A percentile compares a stretch with the other conserved stretches of the same genome.
Conservation (phyloP, 2,888 invertebrate species). For the Harpalus rubripes region DNA sequence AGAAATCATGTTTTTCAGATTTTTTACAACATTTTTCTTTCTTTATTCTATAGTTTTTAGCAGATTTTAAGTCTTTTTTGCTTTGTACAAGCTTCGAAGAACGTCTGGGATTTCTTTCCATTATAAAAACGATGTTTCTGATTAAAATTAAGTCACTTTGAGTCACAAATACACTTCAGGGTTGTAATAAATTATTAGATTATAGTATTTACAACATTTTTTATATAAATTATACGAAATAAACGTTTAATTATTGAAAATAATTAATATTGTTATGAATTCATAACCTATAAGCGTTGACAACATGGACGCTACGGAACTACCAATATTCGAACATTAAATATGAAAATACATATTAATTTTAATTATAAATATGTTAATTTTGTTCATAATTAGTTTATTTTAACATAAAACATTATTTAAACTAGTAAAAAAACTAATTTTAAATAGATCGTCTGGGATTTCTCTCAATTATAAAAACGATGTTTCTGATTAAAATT, state of each 20-base stretch:
- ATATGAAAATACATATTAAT: not conserved
- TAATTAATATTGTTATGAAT: not conserved
- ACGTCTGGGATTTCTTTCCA: not conserved
- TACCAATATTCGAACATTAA: not conserved
- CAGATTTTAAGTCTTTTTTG: not conserved
- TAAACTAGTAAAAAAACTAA: no score
- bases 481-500: not conserved
- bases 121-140: not conserved
- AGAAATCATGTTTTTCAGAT: not conserved
- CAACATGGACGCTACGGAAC: not conserved
- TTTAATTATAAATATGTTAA: not conserved
- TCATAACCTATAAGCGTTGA: not conserved
- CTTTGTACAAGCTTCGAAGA: not conserved
- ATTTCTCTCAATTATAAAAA: not conserved
- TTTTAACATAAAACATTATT: not conserved
- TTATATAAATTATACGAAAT: not conserved
- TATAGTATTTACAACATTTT: not conserved
- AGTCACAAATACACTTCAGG: not conserved
- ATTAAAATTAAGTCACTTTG: not conserved
- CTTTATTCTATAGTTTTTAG: not conserved
- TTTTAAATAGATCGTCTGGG: not conserved
- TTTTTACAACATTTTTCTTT: not conserved
- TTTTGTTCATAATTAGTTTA: not conserved
- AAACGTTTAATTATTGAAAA: not conserved
- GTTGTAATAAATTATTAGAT: not conserved